A percentile compares a stretch with the other conserved stretches of the same genome.
phyloP scores from a whole-genome alignment of 2,113 vertebrate genomes.

The Microcebus griseorufus region DNA sequence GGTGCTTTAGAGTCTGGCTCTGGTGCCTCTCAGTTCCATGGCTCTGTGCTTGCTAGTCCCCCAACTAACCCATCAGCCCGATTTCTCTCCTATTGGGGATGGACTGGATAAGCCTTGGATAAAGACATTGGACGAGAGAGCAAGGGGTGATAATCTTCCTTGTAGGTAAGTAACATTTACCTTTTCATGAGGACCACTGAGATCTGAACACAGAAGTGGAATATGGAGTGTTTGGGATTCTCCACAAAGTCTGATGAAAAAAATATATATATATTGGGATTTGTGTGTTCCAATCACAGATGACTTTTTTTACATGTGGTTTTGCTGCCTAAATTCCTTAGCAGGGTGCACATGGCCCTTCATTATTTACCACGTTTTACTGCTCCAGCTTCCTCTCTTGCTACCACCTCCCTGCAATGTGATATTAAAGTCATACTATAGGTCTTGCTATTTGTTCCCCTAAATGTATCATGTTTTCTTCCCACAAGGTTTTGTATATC shows the following conservation, averaged over 20 bases:
- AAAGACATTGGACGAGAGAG: background rate
- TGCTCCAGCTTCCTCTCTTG: background rate
- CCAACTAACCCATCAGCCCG: background rate
- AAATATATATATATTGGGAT: background rate
- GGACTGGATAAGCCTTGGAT: background rate
- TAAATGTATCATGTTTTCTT: background rate
- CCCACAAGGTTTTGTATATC: background rate
- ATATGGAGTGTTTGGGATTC: background rate
- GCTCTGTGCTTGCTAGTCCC: background rate
- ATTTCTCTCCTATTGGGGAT: background rate
- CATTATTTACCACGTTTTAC: background rate
- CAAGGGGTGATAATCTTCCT: background rate
- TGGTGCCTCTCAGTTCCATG: accelerated
- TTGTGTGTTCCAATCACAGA: background rate
- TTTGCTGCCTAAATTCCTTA: background rate
- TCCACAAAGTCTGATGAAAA: background rate
- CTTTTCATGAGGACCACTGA: background rate
- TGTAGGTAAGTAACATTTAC: background rate
- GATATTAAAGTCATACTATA: background rate
- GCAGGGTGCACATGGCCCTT: accelerated
- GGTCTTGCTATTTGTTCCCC: background rate
- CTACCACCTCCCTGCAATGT: background rate
- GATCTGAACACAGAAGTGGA: background rate
- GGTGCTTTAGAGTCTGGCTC: background rate
- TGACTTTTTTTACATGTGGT: background rate